Evolutionary conservation across 37 sponge, comb jelly and placozoan genomes (phyloP), one percentile per base, ranked within the genome.

Genomic region (Eunapius fragilis): DNA sequence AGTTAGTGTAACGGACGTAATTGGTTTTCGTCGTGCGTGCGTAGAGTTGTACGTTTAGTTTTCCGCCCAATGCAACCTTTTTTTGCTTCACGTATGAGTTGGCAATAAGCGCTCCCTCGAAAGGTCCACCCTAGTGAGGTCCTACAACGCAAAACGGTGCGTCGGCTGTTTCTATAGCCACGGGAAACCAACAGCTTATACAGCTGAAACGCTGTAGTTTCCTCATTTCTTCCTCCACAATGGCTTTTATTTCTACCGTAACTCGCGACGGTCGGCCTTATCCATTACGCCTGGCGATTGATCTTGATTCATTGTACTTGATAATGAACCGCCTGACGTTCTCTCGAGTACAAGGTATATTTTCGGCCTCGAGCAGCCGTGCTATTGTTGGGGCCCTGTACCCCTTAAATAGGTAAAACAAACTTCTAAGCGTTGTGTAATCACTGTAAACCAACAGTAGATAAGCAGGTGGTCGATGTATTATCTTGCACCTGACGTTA

Each of bases 51-150:
- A 41, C 41, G 41, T 41, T 41, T 41, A 9, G 6, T 3, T 41
- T 41, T 67, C 23, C 23, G 78, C 77, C 69, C 69, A 85, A 49
- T 68, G 35, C 24, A 85, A 71, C 33, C 85, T 83, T 83, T 83
- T 58, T 83, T 83, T 6, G 83, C 28, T 31, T 83, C 83, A 33
- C 74, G 37, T 25, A 85, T 85, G 31, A 38, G 80, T 37, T 79
- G 80, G 67, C 80, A 79, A 58, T 79, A 79, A 23, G 80, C 80
- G 30, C 78, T 67, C 31, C 70, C 85, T 36, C 33, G 80, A 70
- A 86, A 86, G 25, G 86, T 86, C 86, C 86, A 86, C 31, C 80
- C 86, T 2, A 86, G 72, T 19, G 45, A 25, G 26, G 67, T 24
- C 35, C 85, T n/a, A 37, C 72, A 69, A 22, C 80, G 70, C 27